Evolutionary conservation across 2,113 vertebrate genomes (phyloP), one percentile per base, ranked within the genome.

Genomic region (Prinia subflava): DNA sequence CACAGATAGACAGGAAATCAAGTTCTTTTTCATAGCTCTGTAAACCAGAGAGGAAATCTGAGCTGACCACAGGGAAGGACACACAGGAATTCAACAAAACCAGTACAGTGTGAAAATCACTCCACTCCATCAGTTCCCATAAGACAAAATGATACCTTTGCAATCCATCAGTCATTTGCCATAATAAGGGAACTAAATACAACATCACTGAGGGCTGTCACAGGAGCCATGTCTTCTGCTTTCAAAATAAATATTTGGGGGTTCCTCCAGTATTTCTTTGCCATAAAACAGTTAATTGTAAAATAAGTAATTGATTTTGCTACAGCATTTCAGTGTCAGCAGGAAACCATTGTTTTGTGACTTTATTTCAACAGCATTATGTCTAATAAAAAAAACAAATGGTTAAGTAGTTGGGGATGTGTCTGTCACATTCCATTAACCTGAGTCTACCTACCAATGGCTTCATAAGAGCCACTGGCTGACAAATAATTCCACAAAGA

Each of bases 291-390:
- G 18, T 37, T 84, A 77, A 95, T 79, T 93, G 53, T 87, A 79
- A 96, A 96, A 95, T 78, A 92, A 96, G 94, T 89, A 77, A 91
- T n/a, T 86, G 7, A 22, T n/a, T 95, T 96, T 81, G 42, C 13
- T 30, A 33, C 76, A 46, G 57, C 46, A 92, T 91, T 96, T 95
- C 37, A 50, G 31, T 85, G 88, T 52, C 60, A 95, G 49, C 33
- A 86, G 53, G 25, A 92, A 78, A 84, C 30, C 73, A 69, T 83
- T 96, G 86, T 47, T 88, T 42, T 37, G 15, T 89, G 83, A 60
- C 42, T 87, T 92, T 91, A 92, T 94, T 90, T 83, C 60, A 77
- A 46, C 52, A 74, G n/a, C 52, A 68, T 95, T 90, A 83, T 41
- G 13, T 65, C 9, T 57, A 14, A 37, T 83, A 16, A 27, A 41